Conservation (phyloP, 2,113 vertebrate species). For the Glareola pratincola region DNA sequence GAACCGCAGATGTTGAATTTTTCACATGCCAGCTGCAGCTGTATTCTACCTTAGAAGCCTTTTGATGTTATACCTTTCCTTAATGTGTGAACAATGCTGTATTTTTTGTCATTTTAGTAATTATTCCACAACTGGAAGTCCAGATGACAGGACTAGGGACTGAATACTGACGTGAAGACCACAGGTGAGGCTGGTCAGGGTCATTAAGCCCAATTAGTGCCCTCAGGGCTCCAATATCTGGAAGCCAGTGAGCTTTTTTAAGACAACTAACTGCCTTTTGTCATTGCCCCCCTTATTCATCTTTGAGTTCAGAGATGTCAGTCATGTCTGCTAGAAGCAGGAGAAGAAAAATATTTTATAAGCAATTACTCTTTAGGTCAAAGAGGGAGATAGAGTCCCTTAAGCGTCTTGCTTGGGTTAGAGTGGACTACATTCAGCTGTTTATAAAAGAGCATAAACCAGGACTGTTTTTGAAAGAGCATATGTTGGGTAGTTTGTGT, state of each 20-base stretch:
- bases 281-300: background rate
- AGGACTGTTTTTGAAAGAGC: background rate
- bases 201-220: accelerated
- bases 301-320: background rate
- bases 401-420: background rate
- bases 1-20: too few relatives aligned
- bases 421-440: background rate
- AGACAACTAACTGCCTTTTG: background rate
- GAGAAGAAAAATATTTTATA: background rate
- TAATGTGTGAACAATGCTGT: too few relatives aligned
- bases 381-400: background rate
- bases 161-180: background rate
- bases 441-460: background rate
- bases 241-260: background rate
- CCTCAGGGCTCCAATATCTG: background rate
- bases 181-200: background rate
- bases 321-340: background rate
- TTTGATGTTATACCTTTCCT: too few relatives aligned
- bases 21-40: too few relatives aligned
- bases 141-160: background rate
- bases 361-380: background rate
- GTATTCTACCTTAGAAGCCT: too few relatives aligned
- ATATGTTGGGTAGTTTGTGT: background rate
- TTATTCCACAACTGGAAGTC: too few relatives aligned
- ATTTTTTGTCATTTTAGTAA: too few relatives aligned